Percentiles rank a stretch among this genome's conserved stretches.
phyloP scores from a whole-genome alignment of 2,888 invertebrate species.

The Cancer borealis region DNA sequence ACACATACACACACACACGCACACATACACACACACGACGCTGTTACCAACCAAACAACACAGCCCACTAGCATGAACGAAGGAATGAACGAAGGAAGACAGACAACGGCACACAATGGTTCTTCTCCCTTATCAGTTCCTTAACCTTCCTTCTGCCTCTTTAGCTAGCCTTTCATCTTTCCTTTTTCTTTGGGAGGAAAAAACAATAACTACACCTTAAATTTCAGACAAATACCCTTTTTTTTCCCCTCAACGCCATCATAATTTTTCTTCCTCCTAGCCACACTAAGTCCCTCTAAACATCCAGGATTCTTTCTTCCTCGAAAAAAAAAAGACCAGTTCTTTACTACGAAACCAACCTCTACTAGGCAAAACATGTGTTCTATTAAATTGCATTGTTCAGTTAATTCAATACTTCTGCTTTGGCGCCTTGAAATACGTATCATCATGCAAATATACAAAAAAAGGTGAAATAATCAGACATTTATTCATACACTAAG shows the following conservation, averaged over 20 bases:
- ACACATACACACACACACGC: neutral
- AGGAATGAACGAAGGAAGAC: neutral
- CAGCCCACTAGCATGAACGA: neutral
- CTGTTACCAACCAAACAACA: constrained; percentile 1
- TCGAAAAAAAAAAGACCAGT: neutral
- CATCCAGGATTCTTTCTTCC: neutral
- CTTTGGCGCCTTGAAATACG: neutral
- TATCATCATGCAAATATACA: neutral
- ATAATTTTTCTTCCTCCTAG: neutral
- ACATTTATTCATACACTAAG: neutral
- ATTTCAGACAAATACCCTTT: neutral
- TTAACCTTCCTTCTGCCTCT: neutral
- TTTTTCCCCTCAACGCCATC: neutral
- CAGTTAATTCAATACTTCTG: neutral
- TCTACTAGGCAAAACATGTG: neutral
- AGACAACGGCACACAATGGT: neutral
- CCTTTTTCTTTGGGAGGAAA: neutral
- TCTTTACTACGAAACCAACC: neutral
- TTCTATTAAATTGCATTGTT: neutral
- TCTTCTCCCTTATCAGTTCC: neutral
- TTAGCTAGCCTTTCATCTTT: neutral
- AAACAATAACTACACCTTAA: neutral
- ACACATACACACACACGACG: constrained; percentile 28
- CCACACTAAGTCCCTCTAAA: neutral
- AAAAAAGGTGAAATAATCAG: neutral